Percentiles rank a stretch among this genome's conserved stretches.
These are phyloP conservation scores for Capitella teleta DNA, from an alignment of 1,140 invertebrate genomes.

Conservation along the genomic window DNA sequence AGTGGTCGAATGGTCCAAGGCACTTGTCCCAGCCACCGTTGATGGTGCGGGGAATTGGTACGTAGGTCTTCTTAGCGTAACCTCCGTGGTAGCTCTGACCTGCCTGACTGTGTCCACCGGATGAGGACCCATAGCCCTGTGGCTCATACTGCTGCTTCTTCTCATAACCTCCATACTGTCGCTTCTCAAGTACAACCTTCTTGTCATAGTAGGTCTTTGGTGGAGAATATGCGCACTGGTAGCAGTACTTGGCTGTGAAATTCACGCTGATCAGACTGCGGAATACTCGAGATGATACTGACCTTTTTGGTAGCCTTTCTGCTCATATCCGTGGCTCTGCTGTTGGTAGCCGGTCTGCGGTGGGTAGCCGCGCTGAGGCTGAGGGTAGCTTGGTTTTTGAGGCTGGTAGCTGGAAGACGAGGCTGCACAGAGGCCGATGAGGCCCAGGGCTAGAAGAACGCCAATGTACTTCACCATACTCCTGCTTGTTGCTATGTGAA, in stretches of 20 bases:
- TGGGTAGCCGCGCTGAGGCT: too few species aligned
- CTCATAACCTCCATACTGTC: conserved; percentile 1
- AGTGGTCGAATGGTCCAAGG: conserved; percentile 10
- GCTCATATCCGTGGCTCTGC: too few species aligned
- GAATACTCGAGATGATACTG: too few species aligned
- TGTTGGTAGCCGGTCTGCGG: too few species aligned
- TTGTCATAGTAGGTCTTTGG: conserved; percentile 11
- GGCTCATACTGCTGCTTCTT: conserved; percentile 3
- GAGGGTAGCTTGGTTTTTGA: too few species aligned
- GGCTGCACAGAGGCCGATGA: too few species aligned
- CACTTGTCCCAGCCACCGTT: conserved; percentile 12
- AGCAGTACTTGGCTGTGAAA: conserved; percentile 9
- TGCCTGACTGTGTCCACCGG: not conserved
- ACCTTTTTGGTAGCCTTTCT: too few species aligned
- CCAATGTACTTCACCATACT: too few species aligned
- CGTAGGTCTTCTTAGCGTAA: conserved; percentile 2
- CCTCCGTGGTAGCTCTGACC: conserved; percentile 1
- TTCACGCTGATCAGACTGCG: too few species aligned
- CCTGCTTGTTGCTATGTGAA: too few species aligned
- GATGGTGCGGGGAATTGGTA: conserved; percentile 1
- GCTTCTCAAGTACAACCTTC: conserved; percentile 3
- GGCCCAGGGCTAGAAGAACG: too few species aligned
- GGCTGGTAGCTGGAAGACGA: too few species aligned
- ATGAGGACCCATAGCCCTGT: not conserved
- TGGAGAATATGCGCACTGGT: conserved; percentile 11